phyloP scores from a whole-genome alignment of 2,113 vertebrate genomes.

The Myiagra hebetior region DNA sequence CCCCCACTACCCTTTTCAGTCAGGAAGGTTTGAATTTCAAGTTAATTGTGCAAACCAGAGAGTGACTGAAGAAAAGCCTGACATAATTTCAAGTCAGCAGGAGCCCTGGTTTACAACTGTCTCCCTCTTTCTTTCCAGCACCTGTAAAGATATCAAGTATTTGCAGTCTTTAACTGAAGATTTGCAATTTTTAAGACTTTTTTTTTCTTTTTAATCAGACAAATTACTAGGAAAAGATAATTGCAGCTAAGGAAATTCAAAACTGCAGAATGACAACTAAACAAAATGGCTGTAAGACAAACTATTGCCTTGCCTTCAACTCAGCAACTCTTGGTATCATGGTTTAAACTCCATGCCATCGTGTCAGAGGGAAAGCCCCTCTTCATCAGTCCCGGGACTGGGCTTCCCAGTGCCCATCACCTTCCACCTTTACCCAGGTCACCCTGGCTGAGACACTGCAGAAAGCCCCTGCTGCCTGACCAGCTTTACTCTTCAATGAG shows the following conservation, averaged over 20 bases:
- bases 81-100: background rate
- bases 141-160: background rate
- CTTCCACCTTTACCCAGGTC: background rate
- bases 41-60: background rate
- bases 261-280: background rate
- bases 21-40: background rate
- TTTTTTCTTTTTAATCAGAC: background rate
- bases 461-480: background rate
- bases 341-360: background rate
- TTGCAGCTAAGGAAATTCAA: background rate
- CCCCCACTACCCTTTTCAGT: background rate
- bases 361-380: background rate
- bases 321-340: background rate
- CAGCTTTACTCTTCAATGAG: fast-evolving
- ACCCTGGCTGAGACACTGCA: fast-evolving
- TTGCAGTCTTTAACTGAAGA: background rate
- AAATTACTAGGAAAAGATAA: background rate
- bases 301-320: background rate
- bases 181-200: background rate
- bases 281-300: background rate
- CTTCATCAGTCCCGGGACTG: background rate
- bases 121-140: background rate
- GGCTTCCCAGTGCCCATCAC: background rate
- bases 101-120: background rate
- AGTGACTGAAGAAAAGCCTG: background rate